Conservation (phyloP, 2,797 vertebrate genomes). For the Mergus octosetaceus region DNA sequence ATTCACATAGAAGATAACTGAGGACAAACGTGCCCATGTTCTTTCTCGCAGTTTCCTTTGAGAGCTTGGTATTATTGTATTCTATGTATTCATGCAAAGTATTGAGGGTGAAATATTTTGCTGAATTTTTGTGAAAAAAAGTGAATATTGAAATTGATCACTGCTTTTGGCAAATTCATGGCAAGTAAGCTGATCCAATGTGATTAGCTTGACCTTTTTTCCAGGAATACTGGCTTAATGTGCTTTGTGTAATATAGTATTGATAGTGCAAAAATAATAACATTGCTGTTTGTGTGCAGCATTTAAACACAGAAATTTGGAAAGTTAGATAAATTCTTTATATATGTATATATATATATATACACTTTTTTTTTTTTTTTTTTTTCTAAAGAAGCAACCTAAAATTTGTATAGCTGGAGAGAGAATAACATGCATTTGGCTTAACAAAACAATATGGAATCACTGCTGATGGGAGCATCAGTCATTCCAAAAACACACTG, state of each 20-base stretch:
- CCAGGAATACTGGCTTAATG: background rate
- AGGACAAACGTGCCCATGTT: background rate
- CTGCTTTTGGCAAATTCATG: background rate
- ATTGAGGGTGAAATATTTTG: background rate
- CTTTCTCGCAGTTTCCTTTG: background rate
- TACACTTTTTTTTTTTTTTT: background rate
- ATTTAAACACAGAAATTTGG: background rate
- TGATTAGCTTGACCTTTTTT: background rate
- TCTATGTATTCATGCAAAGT: background rate
- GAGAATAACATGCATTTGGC: background rate
- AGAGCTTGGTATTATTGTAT: background rate
- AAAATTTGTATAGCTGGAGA: background rate
- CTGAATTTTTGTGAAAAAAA: background rate
- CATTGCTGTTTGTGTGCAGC: background rate
- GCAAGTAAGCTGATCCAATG: background rate
- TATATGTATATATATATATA: background rate
- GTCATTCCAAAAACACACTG: background rate
- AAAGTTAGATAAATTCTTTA: background rate
- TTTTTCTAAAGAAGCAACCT: background rate
- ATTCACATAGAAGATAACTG: too few species aligned
- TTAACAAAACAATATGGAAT: background rate
- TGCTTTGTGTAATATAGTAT: background rate
- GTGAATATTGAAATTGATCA: background rate
- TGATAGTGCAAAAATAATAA: background rate
- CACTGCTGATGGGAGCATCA: background rate